phyloP scores from a whole-genome alignment of 2,888 invertebrate species.

The Hylaea fasciaria region DNA sequence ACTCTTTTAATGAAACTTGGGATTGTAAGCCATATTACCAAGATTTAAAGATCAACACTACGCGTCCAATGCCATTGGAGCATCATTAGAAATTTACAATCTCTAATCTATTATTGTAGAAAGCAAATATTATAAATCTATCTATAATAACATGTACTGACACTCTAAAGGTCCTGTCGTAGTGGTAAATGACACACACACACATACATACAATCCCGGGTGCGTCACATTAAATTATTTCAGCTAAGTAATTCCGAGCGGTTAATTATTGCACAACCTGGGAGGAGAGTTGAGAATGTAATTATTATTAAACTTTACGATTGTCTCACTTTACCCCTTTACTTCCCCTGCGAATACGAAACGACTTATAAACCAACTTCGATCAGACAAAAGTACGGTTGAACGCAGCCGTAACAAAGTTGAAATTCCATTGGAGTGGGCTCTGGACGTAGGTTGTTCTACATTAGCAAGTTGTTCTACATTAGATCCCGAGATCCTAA shows the following conservation, averaged over 20 bases:
- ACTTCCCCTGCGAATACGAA: slow-evolving; percentile 49
- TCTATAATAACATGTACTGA: not conserved
- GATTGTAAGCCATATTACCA: too few species aligned
- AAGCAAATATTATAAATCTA: too few species aligned
- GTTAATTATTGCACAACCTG: slow-evolving; percentile 84
- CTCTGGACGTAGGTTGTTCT: slow-evolving; percentile 42
- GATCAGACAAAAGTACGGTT: slow-evolving; percentile 48
- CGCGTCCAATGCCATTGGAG: too few species aligned
- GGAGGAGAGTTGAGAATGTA: slow-evolving; percentile 84
- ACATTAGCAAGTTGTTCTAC: slow-evolving; percentile 52
- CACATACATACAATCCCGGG: slow-evolving; percentile 63
- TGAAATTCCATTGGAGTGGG: slow-evolving; percentile 45
- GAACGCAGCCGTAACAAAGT: slow-evolving; percentile 41
- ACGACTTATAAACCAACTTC: slow-evolving; percentile 49
- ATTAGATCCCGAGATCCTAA: slow-evolving; percentile 75
- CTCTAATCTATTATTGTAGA: too few species aligned
- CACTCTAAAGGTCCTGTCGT: not conserved
- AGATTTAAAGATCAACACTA: too few species aligned
- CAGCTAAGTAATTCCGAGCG: slow-evolving; percentile 84
- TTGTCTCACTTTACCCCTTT: slow-evolving; percentile 85
- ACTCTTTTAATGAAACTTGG: too few species aligned
- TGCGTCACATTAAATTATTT: slow-evolving; percentile 84
- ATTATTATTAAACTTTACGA: slow-evolving; percentile 86
- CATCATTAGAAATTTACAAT: too few species aligned
- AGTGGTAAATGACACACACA: slow-evolving; percentile 32